Base-by-base conservation (phyloP, 1,140 invertebrate genomes). In the Archegozetes longisetosus region DNA sequence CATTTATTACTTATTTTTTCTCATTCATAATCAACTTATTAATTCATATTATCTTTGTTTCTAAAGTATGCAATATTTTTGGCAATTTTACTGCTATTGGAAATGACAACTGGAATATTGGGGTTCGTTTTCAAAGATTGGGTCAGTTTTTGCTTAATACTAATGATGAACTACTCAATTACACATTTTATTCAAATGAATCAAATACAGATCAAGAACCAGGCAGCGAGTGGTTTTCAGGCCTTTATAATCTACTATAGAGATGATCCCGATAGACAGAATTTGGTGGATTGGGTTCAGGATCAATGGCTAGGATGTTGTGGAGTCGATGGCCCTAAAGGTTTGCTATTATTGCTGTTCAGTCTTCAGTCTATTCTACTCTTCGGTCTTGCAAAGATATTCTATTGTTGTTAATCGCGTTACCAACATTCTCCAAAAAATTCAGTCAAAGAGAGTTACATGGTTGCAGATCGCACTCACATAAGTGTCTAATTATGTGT, bases 201-300 rank as follows among this genome's bases (percentile, higher is more conserved):
- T 9, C n/a, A 12, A 61, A 25, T 64, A 58, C 69, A 78, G 89
- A 90, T 94, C 57, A 90, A 92, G 74, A 80, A 84, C 61, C 87
- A 94, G 78, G 88, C 90, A 9, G 87, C 89, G 25, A 83, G 80
- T 66, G 88, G 89, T 24, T 85, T 95, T 67, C 86, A 91, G 74
- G 85, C 85, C 3, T 93, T 94, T 71, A 95, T 96, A 60, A 84
- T 89, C 20, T 87, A 91, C 70, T 98, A 98, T 72, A 78, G 93
- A 67, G 93, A 97, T 73, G 93, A 98, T 77, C 88, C 88, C 12
- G 93, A 98, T 76, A 84, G 96, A 70, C 93, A 98, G 72, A 93
- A 96, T 75, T 77, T 98, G 17, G 95, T 98, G 64, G 93, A 98
- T 72, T 97, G 93, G 91, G 94, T 97, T 65, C 93, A 98, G 75